Evolutionary conservation across 2,888 invertebrate genomes (phyloP), one percentile per base, ranked within the genome.

Genomic region (Polylopha cassiicola): DNA sequence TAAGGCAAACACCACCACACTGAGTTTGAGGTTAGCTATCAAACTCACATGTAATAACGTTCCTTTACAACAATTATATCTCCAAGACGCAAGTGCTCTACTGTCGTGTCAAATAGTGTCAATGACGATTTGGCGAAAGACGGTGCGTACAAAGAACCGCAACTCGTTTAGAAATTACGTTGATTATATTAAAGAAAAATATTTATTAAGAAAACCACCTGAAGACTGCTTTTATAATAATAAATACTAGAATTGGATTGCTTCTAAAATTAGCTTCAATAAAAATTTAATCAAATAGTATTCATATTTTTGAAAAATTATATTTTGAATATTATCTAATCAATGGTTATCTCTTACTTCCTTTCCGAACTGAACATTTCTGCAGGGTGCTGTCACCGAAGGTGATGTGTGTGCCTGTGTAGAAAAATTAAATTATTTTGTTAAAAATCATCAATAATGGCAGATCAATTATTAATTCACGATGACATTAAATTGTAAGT

Each of bases 401-500:
- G 33, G 45, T 45, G 39, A 43, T 45, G 39, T 46, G 43, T 39
- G 30, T 22, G 18, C 17, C n/a, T 20, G 37, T 39, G n/a, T 16
- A 29, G 21, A 21, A 26, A 38, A 43, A 36, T 34, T 18, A 15
- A 26, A 39, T 34, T 29, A 23, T 26, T 30, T 24, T 21, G 10
- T 36, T 26, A 27, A 21, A 48, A 53, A 51, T 55, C 44, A 27
- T 50, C 23, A 34, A 72, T 55, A 61, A 85, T 84, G 84, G 84
- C 79, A 69, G 65, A 95, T 89, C 62, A 93, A 78, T 65, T 91
- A 89, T 48, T 65, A 65, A 87, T 92, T 54, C 89, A 91, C 66
- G 91, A 92, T 85, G 92, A 92, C 74, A 89, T 92, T 73, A 91
- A 90, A 73, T 72, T 92, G 91, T 91, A 74, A 90, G 90, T 89